These are phyloP conservation scores for Discoglossus pictus DNA, from an alignment of 2,797 vertebrate species.

Conservation along the genomic window DNA sequence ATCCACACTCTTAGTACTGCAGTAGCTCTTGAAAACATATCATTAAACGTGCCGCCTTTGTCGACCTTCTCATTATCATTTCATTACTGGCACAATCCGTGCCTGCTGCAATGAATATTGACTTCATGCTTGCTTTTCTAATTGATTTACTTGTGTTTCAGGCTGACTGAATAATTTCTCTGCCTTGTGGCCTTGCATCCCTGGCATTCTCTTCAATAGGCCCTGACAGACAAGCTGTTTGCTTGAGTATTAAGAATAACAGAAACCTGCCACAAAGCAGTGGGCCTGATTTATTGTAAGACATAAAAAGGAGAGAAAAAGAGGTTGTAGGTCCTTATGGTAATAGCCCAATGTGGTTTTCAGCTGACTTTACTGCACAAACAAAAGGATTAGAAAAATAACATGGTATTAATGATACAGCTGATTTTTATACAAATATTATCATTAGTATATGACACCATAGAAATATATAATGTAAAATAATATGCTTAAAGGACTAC, in stretches of 20 bases:
- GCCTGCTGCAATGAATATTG: conserved; percentile 69
- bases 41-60: conserved; percentile 63
- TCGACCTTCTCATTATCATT: conserved; percentile 73
- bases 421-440: no score
- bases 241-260: conserved; percentile 70
- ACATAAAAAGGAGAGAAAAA: conserved; percentile 59
- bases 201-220: conserved; percentile 70
- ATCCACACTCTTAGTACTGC: conserved; percentile 58
- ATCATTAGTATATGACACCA: no score
- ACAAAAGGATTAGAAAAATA: neutral
- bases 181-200: conserved; percentile 62
- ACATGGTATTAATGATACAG: no score
- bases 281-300: conserved; percentile 75
- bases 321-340: conserved; percentile 24
- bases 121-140: conserved; percentile 78
- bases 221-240: conserved; percentile 74
- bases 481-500: no score
- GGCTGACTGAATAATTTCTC: conserved; percentile 62
- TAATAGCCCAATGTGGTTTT: conserved; percentile 31
- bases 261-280: conserved; percentile 67
- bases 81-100: conserved; percentile 66
- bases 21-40: conserved; percentile 67
- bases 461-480: no score
- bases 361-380: conserved; percentile 33
- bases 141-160: conserved; percentile 72